A percentile compares a stretch with the other conserved stretches of the same genome.
These are phyloP conservation scores for Parascotia fuliginaria DNA, from an alignment of 2,888 invertebrate genomes.

Conservation along the genomic window DNA sequence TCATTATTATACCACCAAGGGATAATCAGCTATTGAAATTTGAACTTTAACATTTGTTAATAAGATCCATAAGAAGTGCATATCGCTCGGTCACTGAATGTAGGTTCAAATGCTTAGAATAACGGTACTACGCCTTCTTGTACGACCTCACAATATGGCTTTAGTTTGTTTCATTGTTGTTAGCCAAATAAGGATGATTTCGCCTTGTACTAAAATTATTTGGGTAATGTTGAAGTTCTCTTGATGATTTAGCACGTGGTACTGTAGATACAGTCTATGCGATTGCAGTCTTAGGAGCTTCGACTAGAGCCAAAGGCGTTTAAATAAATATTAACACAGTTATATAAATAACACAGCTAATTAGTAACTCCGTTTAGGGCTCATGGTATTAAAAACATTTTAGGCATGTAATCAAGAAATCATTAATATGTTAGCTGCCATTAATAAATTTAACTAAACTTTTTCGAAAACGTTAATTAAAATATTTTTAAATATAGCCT, in stretches of 20 bases:
- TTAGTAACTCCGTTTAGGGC: too few species aligned
- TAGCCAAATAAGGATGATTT: conserved; percentile 22
- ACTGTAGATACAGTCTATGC: too few species aligned
- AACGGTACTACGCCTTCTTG: conserved; percentile 55
- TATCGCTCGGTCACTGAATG: conserved; percentile 34
- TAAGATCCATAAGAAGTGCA: conserved; percentile 10
- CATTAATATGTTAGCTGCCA: neutral
- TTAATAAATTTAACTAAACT: neutral
- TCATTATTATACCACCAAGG: conserved; percentile 45
- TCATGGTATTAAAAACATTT: neutral
- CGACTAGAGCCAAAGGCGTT: too few species aligned
- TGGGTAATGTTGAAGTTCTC: neutral
- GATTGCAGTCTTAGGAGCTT: too few species aligned
- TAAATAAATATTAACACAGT: too few species aligned
- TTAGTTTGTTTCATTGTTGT: conserved; percentile 36
- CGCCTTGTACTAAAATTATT: conserved; percentile 7
- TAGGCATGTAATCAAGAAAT: neutral
- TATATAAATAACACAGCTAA: too few species aligned
- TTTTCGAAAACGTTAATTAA: too few species aligned
- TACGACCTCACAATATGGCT: conserved; percentile 42
- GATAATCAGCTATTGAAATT: conserved; percentile 10
- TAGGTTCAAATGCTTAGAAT: conserved; percentile 44
- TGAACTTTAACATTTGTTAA: conserved; percentile 7
- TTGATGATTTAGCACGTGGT: too few species aligned
- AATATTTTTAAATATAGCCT: too few species aligned